Base-by-base conservation (phyloP, 2,888 invertebrate species). In the Drosophila mimetica region DNA sequence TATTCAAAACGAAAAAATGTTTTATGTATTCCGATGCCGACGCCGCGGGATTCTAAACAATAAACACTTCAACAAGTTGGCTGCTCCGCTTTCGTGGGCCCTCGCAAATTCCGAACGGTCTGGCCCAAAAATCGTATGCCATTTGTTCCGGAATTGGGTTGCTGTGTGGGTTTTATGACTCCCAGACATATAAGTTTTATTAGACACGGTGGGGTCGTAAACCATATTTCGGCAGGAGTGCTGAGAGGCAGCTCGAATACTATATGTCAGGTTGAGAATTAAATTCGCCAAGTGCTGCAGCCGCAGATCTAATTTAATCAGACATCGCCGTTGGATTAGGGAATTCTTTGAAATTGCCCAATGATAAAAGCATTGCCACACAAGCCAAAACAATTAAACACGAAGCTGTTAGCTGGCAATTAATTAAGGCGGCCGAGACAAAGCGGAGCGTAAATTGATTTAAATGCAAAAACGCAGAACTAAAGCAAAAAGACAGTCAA, bases 61-160 rank as follows among this genome's bases (percentile, higher is more conserved):
- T 79, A 79, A 81, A 77, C 77, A 77, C 79, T 73, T 70, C 72
- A 77, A 77, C 67, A 76, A 78, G 78, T 80, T 59, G 75, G 65
- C 60, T 67, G 37, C 37, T 50, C 20, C 32, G 18, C 41, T 42
- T 32, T n/a, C 34, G 9, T 28, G 7, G 30, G 30, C 30, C 46
- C 30, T 16, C 46, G 46, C 30, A 46, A 46, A 46, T 46, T 30
- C 30, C 11, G 16, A 37, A 50, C 3, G n/a, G 46, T 48, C 16
- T 47, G 51, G 36, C 47, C 42, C 37, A 42, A 71, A 44, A 28
- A 50, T 48, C 39, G 36, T 52, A 14, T 67, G 67, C 30, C 59
- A 59, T 48, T 47, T 32, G 25, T 39, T 41, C 11, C 18, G 30
- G 44, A 51, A 63, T 44, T 58, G 20, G 37, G 22, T 25, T 30